Conservation (phyloP, 2,888 invertebrate genomes). For the Steinernema carpocapsae region DNA sequence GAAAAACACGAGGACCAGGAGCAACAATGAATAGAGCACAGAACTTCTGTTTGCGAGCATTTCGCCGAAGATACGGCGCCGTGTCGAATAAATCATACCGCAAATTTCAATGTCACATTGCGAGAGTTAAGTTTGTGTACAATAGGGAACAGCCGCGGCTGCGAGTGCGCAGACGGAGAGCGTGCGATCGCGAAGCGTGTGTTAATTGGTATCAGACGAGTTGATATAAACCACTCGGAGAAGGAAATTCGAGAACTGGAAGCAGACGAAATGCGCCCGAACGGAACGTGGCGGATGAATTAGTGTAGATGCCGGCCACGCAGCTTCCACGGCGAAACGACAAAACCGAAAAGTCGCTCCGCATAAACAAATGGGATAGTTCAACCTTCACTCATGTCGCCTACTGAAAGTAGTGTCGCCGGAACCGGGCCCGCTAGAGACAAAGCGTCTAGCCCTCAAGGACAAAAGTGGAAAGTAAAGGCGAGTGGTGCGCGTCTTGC, state of each 20-base stretch:
- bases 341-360: background rate
- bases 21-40: background rate
- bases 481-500: too few species aligned
- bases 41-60: slow-evolving; percentile 15
- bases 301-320: background rate
- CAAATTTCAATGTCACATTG: slow-evolving; percentile 35
- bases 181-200: slow-evolving; percentile 1
- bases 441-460: too few species aligned
- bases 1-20: background rate
- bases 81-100: slow-evolving; percentile 35
- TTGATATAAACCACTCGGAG: slow-evolving; percentile 24
- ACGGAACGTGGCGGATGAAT: background rate
- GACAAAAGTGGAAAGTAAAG: too few species aligned
- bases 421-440: too few species aligned
- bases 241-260: slow-evolving; percentile 13
- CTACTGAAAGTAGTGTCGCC: too few species aligned
- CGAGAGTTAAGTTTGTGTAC: slow-evolving; percentile 31
- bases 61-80: slow-evolving; percentile 30
- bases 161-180: slow-evolving; percentile 30
- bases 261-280: background rate
- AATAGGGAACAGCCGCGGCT: slow-evolving; percentile 32
- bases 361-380: too few species aligned
- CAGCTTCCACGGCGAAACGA: background rate
- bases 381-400: too few species aligned
- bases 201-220: slow-evolving; percentile 33